Evolutionary conservation across 2,113 vertebrate genomes (phyloP).

Genomic region (Mustela lutreola): DNA sequence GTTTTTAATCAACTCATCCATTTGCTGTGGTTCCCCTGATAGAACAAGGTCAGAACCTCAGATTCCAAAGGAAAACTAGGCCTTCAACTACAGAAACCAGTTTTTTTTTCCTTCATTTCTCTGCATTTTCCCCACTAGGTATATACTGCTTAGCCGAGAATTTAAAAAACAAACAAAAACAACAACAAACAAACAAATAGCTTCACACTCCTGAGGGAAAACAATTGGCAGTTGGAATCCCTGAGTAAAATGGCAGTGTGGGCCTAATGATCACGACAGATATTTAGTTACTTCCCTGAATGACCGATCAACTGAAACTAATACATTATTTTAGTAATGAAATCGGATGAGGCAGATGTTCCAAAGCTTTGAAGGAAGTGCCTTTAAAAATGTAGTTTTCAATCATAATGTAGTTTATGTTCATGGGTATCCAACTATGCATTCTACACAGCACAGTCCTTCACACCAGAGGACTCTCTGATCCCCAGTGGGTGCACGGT

Average conservation of each 20-base stretch:
- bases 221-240: neutral
- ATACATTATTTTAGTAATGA: slow-evolving; percentile 30
- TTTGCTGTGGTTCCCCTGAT: slow-evolving; percentile 60
- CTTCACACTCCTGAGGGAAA: neutral
- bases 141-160: neutral
- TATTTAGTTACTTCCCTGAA: neutral
- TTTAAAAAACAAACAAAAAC: neutral
- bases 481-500: accelerated
- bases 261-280: neutral
- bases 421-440: neutral
- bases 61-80: slow-evolving; percentile 66
- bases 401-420: neutral
- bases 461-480: neutral
- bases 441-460: neutral
- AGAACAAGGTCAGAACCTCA: slow-evolving; percentile 69
- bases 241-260: neutral
- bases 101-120: neutral
- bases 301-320: slow-evolving; percentile 15
- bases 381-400: slow-evolving; percentile 18
- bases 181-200: neutral
- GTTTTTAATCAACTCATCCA: slow-evolving; percentile 80
- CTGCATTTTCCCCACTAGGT: neutral
- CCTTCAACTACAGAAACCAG: slow-evolving; percentile 19
- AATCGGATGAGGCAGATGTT: neutral
- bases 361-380: slow-evolving; percentile 15